These are phyloP conservation scores for Labroides dimidiatus DNA, from an alignment of 2,797 vertebrate species.

Conservation along the genomic window DNA sequence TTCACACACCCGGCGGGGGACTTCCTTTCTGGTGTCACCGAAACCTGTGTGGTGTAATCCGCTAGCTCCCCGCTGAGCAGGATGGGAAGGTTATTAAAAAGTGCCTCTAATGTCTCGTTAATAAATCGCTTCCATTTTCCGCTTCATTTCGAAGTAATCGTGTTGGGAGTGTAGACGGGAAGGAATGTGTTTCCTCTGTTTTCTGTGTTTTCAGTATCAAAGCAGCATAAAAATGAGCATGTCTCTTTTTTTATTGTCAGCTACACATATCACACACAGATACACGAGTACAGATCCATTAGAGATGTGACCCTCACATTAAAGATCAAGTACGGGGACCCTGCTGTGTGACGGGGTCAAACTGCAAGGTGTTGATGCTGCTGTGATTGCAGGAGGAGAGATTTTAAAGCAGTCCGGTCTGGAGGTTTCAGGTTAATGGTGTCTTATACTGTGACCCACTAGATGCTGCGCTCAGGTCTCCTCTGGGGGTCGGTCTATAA, in stretches of 20 bases:
- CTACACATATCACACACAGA: slow-evolving; percentile 61
- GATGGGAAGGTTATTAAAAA: slow-evolving; percentile 88
- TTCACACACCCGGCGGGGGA: slow-evolving; percentile 88
- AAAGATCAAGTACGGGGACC: slow-evolving; percentile 67
- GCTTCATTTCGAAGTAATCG: slow-evolving; percentile 86
- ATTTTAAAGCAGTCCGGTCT: slow-evolving; percentile 76
- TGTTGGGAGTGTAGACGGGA: slow-evolving; percentile 76
- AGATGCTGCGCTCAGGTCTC: slow-evolving; percentile 73
- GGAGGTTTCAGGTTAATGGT: slow-evolving; percentile 79
- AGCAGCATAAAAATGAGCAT: slow-evolving; percentile 76
- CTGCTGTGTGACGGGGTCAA: slow-evolving; percentile 70
- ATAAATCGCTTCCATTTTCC: slow-evolving; percentile 90
- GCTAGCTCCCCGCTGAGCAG: slow-evolving; percentile 84
- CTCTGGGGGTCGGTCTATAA: slow-evolving; percentile 79
- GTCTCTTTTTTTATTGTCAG: slow-evolving; percentile 70
- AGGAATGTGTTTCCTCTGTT: slow-evolving; percentile 73
- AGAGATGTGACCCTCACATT: slow-evolving; percentile 78
- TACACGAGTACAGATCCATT: slow-evolving; percentile 78
- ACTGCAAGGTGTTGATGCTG: slow-evolving; percentile 71
- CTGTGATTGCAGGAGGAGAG: slow-evolving; percentile 77
- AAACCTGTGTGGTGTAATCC: slow-evolving; percentile 90
- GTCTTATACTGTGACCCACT: slow-evolving; percentile 68
- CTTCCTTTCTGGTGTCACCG: slow-evolving; percentile 90
- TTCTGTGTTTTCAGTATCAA: slow-evolving; percentile 78
- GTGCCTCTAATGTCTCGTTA: slow-evolving; percentile 90